phyloP scores from a whole-genome alignment of 2,113 vertebrate genomes.

The Peromyscus polionotus region DNA sequence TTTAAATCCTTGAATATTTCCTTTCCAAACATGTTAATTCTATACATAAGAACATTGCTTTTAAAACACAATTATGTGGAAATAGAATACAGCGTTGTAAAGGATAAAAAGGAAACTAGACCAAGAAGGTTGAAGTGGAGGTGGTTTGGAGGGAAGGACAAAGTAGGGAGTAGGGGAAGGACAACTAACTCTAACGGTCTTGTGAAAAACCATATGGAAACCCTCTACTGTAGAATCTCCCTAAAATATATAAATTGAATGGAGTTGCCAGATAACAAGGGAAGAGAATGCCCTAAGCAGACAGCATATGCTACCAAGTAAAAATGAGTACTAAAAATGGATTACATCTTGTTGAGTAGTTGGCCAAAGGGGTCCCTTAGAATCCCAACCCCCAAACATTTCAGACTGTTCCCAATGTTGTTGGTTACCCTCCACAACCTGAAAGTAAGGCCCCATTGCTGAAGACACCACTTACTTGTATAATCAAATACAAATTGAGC shows the following conservation, averaged over 20 bases:
- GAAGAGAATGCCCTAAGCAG: not conserved
- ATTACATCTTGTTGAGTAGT: not conserved
- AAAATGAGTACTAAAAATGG: not conserved
- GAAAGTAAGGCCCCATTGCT: not conserved
- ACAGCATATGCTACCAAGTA: not conserved
- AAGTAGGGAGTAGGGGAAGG: not conserved
- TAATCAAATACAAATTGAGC: not conserved
- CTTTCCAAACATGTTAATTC: slow-evolving; percentile 50
- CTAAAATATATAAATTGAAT: not conserved
- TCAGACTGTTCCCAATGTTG: not conserved
- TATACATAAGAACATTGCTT: not conserved
- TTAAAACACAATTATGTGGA: not conserved
- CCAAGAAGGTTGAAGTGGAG: not conserved
- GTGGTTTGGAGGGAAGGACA: not conserved
- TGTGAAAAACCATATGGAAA: not conserved
- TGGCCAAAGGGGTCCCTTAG: not conserved
- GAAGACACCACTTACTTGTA: not conserved
- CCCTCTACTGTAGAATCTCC: not conserved
- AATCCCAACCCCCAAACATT: not conserved
- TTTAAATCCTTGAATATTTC: slow-evolving; percentile 23
- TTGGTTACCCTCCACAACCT: not conserved
- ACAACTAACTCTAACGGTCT: not conserved
- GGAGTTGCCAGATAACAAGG: not conserved
- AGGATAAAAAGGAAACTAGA: not conserved
- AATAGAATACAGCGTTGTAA: not conserved